Base-by-base conservation (phyloP, 2,888 invertebrate genomes). In the Dolomedes plantarius region DNA sequence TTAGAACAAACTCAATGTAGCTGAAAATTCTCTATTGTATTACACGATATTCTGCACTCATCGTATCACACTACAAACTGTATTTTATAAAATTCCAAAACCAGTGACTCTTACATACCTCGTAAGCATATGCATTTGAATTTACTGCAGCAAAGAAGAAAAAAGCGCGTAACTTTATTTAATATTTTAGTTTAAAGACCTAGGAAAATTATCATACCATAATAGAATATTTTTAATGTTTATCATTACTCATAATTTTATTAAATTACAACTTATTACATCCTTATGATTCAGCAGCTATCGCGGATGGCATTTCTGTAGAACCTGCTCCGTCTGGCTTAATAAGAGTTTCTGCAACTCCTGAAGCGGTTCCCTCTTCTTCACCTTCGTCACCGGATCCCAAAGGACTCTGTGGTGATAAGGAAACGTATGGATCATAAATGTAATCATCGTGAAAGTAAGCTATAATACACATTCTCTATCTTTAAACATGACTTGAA, bases 341-440 rank as follows among this genome's bases (percentile, higher is more conserved):
- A 56, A 79, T 86, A 41, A 86, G 62, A 16, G 41, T 79, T 62
- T 86, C 85, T 1, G 69, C 46, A 5, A 41, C 28, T 29, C 41
- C 82, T 0, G 36, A 41, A 0, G 31, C 19, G n/a, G 69, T 50
- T 0, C 62, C 69, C 7, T 86, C 85, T 9, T 68, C 31, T 31
- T 86, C 85, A 7, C 68, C 85, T 62, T 86, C 85, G 32, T 86
- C 85, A 6, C 85, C 78, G 23, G 85, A 79, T 19, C 78, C 78
- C 27, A 74, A 32, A 36, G 78, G 78, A 64, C 77, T 85, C 77
- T 85, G 50, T 1, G 83, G 83, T 6, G 36, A 7, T 7, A 5
- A 9, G 9, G 9, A 36, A 50, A 16, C 41, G 41, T 41, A n/a
- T n/a, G n/a, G n/a, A n/a, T n/a, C n/a, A 16, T 41, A 13, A 41